Evolutionary conservation across 1,140 invertebrate species (phyloP).

Genomic region (Condylostylus longicornis): DNA sequence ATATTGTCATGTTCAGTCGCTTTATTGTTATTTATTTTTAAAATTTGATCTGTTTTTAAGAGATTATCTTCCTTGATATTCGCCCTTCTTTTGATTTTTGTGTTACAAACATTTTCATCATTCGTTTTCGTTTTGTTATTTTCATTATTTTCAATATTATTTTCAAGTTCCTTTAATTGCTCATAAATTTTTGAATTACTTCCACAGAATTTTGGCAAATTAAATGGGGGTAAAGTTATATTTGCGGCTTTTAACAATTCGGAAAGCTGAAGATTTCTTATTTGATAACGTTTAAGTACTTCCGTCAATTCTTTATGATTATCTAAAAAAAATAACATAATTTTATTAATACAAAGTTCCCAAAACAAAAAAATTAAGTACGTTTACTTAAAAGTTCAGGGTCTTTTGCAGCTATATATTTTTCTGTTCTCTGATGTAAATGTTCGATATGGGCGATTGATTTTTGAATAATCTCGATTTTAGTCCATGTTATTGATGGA

Average conservation of each 20-base stretch:
- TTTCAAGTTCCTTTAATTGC: no score
- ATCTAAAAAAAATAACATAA: background rate
- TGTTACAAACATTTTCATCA: no score
- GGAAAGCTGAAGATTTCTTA: constrained; percentile 1
- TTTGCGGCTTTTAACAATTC: constrained; percentile 4
- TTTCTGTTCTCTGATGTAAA: constrained; percentile 31
- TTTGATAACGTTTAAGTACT: constrained; percentile 3
- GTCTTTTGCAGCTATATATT: constrained; percentile 15
- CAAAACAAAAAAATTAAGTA: background rate
- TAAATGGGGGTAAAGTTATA: constrained; percentile 1
- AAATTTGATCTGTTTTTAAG: no score
- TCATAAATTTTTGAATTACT: no score
- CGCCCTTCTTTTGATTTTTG: no score
- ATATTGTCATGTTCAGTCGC: no score
- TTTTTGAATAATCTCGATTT: constrained; percentile 34
- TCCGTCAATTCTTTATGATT: constrained; percentile 9
- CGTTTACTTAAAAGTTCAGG: constrained; percentile 5
- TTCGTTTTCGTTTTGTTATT: no score
- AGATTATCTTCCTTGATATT: no score
- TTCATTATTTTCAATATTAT: no score
- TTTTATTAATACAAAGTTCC: background rate
- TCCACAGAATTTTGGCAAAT: no score
- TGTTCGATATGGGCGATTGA: constrained; percentile 32
- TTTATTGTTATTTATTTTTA: no score
- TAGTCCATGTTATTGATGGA: constrained; percentile 29